A percentile compares a stretch with the other conserved stretches of the same genome.
phyloP scores from a whole-genome alignment of 2,113 vertebrate species.

The Trichechus manatus region DNA sequence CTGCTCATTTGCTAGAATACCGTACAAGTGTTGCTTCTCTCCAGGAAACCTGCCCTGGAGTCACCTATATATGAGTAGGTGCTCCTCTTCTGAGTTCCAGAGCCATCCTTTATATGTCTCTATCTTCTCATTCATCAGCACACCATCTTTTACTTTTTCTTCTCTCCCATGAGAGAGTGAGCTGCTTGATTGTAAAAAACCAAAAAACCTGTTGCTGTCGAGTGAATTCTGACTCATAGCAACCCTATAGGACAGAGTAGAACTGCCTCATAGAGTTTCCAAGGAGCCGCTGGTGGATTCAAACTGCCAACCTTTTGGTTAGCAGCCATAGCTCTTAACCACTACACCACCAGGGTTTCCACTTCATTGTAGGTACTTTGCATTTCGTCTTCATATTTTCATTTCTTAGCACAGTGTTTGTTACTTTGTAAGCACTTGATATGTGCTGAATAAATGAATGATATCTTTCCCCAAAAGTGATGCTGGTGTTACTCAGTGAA shows the following conservation, averaged over 20 bases:
- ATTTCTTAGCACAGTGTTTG: not conserved
- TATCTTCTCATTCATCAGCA: not conserved
- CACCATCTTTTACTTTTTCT: not conserved
- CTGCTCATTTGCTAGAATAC: not conserved
- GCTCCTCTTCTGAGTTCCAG: not conserved
- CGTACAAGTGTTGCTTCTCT: not conserved
- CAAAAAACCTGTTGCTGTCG: too few species aligned
- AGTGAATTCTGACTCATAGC: too few species aligned
- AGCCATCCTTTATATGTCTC: not conserved
- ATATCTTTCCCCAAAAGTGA: not conserved
- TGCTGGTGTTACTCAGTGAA: not conserved
- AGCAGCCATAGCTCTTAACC: too few species aligned
- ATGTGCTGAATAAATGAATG: not conserved
- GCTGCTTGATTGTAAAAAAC: not conserved
- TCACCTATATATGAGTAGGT: fast-evolving
- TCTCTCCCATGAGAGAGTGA: not conserved
- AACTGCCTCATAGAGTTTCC: too few species aligned
- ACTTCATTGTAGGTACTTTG: not conserved
- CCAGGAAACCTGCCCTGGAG: not conserved
- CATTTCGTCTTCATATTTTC: not conserved
- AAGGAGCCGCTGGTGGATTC: too few species aligned
- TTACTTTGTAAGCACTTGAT: not conserved
- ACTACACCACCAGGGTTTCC: too few species aligned
- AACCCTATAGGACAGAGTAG: too few species aligned
- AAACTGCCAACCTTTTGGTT: too few species aligned